These are phyloP conservation scores for Bugulina stolonifera DNA, from an alignment of 2,888 invertebrate genomes.

Conservation along the genomic window DNA sequence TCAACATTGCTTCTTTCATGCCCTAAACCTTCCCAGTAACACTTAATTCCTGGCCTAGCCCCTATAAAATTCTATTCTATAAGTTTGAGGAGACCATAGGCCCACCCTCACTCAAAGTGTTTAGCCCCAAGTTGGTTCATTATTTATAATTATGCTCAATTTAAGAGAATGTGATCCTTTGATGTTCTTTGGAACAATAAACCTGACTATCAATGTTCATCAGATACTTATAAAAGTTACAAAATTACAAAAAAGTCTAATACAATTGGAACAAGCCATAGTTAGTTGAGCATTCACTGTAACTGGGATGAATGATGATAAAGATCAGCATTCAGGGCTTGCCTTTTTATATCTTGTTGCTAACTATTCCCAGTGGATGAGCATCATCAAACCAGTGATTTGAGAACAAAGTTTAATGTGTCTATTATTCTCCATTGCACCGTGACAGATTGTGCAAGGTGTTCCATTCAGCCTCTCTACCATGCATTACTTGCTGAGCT, in stretches of 20 bases:
- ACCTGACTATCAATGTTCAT: not conserved
- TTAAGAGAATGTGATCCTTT: not conserved
- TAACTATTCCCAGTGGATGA: slow-evolving; percentile 3
- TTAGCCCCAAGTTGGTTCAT: not conserved
- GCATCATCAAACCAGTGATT: slow-evolving; percentile 10
- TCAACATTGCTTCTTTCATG: no score
- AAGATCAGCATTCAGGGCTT: not conserved
- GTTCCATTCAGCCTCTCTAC: no score
- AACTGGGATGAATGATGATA: not conserved
- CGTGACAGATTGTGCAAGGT: not conserved
- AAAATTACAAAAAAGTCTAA: slow-evolving; percentile 24
- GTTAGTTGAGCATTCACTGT: slow-evolving; percentile 6
- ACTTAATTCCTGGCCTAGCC: no score
- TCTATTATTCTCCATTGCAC: slow-evolving; percentile 15
- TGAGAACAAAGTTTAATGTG: not conserved
- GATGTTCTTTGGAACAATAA: not conserved
- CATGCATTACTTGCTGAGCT: not conserved
- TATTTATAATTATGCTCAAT: not conserved
- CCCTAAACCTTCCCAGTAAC: no score
- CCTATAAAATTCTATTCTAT: no score
- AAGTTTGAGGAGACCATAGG: no score
- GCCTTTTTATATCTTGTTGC: not conserved
- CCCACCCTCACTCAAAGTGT: no score
- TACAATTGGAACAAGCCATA: not conserved
- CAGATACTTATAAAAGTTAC: not conserved